These are phyloP conservation scores for Oenanthe oenanthe DNA, from an alignment of 2,113 vertebrate species.

Conservation along the genomic window DNA sequence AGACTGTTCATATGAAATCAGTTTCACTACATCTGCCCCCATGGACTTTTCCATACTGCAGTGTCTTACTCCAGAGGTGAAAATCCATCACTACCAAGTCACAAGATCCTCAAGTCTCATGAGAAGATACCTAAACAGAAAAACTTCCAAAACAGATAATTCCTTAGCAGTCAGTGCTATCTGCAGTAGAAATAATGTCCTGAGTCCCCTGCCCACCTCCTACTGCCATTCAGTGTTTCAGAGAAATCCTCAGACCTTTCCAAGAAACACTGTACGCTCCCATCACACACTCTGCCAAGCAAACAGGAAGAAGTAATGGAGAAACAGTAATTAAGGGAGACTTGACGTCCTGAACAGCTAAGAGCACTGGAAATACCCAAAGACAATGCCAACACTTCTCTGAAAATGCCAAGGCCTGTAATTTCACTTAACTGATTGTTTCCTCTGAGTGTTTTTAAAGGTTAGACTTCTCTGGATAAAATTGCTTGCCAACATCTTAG, in stretches of 20 bases:
- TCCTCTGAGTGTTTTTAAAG: slow-evolving; percentile 40
- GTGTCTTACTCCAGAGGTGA: not conserved
- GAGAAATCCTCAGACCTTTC: slow-evolving; percentile 44
- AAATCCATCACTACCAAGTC: not conserved
- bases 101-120: not conserved
- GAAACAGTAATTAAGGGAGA: slow-evolving; percentile 41
- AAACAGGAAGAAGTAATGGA: slow-evolving; percentile 18
- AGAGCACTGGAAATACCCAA: slow-evolving; percentile 45
- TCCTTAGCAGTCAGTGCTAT: not conserved
- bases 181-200: not conserved
- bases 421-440: slow-evolving; percentile 21
- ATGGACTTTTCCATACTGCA: not conserved
- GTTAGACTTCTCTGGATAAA: slow-evolving; percentile 18
- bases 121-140: not conserved
- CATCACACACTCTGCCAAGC: not conserved
- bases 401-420: slow-evolving; percentile 51
- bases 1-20: not conserved
- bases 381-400: not conserved
- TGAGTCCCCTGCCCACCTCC: not conserved
- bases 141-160: not conserved
- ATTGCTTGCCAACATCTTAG: not conserved
- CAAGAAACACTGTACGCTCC: not conserved
- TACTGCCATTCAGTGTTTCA: slow-evolving; percentile 6
- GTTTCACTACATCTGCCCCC: not conserved
- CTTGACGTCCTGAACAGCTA: slow-evolving; percentile 17